Conservation (phyloP, 2,888 invertebrate species). For the Deilephila porcellus region DNA sequence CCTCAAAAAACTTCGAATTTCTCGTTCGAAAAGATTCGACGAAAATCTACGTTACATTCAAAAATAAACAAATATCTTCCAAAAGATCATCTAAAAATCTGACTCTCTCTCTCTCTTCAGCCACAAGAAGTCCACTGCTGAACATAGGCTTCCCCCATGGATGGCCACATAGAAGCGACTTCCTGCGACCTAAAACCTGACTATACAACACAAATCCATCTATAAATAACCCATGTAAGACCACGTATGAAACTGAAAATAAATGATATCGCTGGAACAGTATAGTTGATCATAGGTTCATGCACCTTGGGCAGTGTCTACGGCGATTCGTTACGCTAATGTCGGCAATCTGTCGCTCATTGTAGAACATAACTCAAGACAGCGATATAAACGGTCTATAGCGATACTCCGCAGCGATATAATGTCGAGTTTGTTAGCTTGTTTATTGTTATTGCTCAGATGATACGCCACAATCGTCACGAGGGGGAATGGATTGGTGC, state of each 20-base stretch:
- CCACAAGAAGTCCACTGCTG: too few species aligned
- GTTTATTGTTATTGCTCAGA: slow-evolving; percentile 54
- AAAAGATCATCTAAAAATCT: too few species aligned
- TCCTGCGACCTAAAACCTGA: too few species aligned
- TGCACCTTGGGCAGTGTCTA: slow-evolving; percentile 71
- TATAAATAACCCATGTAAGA: neutral
- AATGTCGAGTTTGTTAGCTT: slow-evolving; percentile 59
- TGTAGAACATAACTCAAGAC: slow-evolving; percentile 48
- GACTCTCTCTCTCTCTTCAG: too few species aligned
- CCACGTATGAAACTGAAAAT: neutral
- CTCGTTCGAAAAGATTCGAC: too few species aligned
- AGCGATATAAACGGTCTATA: slow-evolving; percentile 52
- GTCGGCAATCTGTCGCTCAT: slow-evolving; percentile 76
- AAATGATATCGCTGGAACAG: neutral
- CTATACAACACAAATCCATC: neutral
- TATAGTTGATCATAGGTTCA: slow-evolving; percentile 51
- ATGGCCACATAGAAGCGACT: too few species aligned
- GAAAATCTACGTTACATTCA: too few species aligned
- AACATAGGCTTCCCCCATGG: too few species aligned
- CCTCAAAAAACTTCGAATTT: too few species aligned
- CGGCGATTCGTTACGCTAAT: slow-evolving; percentile 78
- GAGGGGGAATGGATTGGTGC: slow-evolving; percentile 8
- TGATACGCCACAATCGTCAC: slow-evolving; percentile 29
- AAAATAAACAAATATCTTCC: too few species aligned
- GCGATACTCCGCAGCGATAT: slow-evolving; percentile 42